Evolutionary conservation across 1,140 invertebrate genomes (phyloP), one percentile per base, ranked within the genome.

Genomic region (Piezodorus guildinii): DNA sequence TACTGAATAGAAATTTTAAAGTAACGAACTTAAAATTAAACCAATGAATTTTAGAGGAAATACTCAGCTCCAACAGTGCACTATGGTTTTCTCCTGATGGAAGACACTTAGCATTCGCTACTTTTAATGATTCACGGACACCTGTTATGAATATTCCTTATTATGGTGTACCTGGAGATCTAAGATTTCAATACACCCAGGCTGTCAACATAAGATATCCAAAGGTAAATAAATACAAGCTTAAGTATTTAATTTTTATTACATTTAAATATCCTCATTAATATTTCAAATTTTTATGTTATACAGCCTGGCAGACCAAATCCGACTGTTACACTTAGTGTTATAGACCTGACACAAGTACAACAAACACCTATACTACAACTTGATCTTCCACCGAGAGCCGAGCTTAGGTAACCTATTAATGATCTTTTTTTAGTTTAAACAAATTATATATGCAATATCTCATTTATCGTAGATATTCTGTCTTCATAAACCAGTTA

Each of bases 31-130:
- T 30, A 30, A 30, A 30, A 60, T 30, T 19, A 3, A 46, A 23
- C 54, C n/a, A 23, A 21, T 69, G 69, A n/a, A n/a, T 79, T 80
- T 64, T 78, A 92, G 94, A 96, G 84, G 93, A 96, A 75, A 86
- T 97, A 8, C 83, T 96, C 71, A 82, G 83, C 67, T 85, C 85
- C 0, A 89, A 90, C 64, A 82, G 84, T 69, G 93, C 93, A 0
- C 73, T 92, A 10, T 96, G 93, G 92, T 93, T 94, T 75, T 93
- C 91, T 25, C 83, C 85, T 0, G 79, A 84, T 69, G 90, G 90
- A 6, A 82, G 74, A n/a, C 85, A 82, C 70, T 69, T 96, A 60
- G 87, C 87, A 0, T 95, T 87, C 72, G 89, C 86, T 2, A 82
- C 83, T 58, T 95, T 92, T 74, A 85, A 96, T 74, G 94, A 96